phyloP scores from a whole-genome alignment of 2,113 vertebrate species.

The Porphyrio hochstetteri region DNA sequence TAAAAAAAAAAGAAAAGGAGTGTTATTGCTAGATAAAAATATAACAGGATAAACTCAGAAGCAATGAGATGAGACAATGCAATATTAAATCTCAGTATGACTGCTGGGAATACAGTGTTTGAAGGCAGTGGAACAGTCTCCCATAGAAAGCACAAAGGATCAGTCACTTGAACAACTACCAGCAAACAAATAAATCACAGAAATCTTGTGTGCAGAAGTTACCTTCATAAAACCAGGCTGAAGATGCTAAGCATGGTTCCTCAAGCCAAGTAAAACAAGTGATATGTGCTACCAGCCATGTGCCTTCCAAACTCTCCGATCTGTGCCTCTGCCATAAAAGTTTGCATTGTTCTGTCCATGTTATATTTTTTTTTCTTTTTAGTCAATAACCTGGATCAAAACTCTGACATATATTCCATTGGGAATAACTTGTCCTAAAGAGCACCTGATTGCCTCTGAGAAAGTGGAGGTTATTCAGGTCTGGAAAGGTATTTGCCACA shows the following conservation, averaged over 20 bases:
- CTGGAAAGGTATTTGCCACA: not conserved
- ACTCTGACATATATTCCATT: not conserved
- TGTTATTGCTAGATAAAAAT: not conserved
- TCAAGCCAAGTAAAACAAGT: not conserved
- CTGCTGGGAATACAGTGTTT: not conserved
- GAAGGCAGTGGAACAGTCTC: not conserved
- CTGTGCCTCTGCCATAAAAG: not conserved
- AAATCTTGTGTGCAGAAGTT: not conserved
- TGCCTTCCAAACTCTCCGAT: not conserved
- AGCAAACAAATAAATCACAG: not conserved
- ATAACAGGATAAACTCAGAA: not conserved
- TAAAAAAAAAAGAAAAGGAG: not conserved
- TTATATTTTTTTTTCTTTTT: not conserved
- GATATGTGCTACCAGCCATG: not conserved
- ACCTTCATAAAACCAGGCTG: not conserved
- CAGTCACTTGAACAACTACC: not conserved
- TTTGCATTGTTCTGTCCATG: not conserved
- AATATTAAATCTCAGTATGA: not conserved
- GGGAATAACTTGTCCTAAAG: not conserved
- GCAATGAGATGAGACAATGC: not conserved
- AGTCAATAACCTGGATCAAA: not conserved
- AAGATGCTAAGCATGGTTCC: not conserved
- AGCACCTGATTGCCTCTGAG: not conserved
- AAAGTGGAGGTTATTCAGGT: not conserved
- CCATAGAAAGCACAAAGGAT: not conserved